phyloP scores from a whole-genome alignment of 1,140 invertebrate species.

The Riptortus pedestris region DNA sequence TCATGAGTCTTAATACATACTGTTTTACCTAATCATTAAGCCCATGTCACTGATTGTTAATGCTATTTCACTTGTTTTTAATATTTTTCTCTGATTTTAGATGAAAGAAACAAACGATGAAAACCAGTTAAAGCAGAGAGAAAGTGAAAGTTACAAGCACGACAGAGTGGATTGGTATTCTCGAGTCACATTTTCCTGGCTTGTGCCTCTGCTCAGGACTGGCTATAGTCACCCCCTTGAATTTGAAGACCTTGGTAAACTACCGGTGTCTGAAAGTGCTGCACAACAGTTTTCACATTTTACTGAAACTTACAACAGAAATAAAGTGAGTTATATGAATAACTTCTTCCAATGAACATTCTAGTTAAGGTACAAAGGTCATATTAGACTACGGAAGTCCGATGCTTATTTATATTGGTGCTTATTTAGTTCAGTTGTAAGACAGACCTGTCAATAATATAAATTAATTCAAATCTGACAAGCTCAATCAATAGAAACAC shows the following conservation, averaged over 20 bases:
- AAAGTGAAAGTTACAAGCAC: constrained; percentile 40
- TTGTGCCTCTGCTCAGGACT: constrained; percentile 51
- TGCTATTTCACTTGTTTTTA: no score
- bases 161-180: constrained; percentile 53
- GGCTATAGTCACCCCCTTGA: constrained; percentile 57
- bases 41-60: no score
- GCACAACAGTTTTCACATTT: constrained; percentile 45
- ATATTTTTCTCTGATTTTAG: background rate
- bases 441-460: no score
- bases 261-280: constrained; percentile 52
- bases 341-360: constrained; percentile 10
- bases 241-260: constrained; percentile 54
- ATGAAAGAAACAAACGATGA: constrained; percentile 8
- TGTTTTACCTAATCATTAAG: no score
- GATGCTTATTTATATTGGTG: background rate
- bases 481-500: no score
- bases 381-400: background rate
- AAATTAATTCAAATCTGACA: no score
- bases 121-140: background rate
- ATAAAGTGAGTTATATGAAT: constrained; percentile 38
- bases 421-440: background rate
- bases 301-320: constrained; percentile 39
- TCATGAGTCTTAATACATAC: no score
- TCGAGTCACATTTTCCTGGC: constrained; percentile 66
- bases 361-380: background rate